These are phyloP conservation scores for Xenopus laevis DNA, from an alignment of 2,113 vertebrate genomes.

Conservation along the genomic window DNA sequence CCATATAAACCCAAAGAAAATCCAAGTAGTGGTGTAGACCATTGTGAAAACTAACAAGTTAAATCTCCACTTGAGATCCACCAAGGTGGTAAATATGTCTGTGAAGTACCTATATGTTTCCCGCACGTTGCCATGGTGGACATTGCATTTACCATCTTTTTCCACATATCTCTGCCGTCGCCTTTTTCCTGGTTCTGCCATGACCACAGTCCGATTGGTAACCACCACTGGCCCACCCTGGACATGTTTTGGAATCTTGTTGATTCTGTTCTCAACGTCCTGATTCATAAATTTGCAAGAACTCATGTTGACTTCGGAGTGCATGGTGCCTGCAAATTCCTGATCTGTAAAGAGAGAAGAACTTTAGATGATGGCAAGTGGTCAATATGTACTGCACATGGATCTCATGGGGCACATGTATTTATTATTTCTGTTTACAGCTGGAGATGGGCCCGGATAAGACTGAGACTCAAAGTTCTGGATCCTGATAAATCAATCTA, in stretches of 20 bases:
- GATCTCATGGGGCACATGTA: no score
- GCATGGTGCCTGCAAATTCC: neutral
- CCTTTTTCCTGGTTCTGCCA: conserved; percentile 31
- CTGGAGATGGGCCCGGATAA: no score
- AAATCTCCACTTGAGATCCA: conserved; percentile 45
- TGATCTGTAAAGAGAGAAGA: conserved; percentile 1
- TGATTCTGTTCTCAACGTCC: conserved; percentile 14
- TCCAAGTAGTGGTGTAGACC: conserved; percentile 42
- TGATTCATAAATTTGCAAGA: conserved; percentile 30
- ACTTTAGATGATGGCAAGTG: no score
- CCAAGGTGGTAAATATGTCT: conserved; percentile 44
- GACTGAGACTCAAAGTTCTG: no score
- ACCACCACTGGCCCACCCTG: neutral
- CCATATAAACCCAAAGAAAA: conserved; percentile 45
- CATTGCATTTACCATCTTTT: conserved; percentile 45
- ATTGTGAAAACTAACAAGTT: conserved; percentile 42
- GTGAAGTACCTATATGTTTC: conserved; percentile 45
- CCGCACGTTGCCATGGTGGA: conserved; percentile 41
- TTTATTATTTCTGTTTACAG: no score
- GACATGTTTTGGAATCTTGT: conserved; percentile 25
- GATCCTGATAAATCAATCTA: no score
- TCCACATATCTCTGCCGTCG: conserved; percentile 40
- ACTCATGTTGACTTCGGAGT: conserved; percentile 9
- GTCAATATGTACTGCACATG: no score
- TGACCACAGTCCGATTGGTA: conserved; percentile 27